Base-by-base conservation (phyloP, 1,140 invertebrate genomes). In the Sitophilus oryzae region DNA sequence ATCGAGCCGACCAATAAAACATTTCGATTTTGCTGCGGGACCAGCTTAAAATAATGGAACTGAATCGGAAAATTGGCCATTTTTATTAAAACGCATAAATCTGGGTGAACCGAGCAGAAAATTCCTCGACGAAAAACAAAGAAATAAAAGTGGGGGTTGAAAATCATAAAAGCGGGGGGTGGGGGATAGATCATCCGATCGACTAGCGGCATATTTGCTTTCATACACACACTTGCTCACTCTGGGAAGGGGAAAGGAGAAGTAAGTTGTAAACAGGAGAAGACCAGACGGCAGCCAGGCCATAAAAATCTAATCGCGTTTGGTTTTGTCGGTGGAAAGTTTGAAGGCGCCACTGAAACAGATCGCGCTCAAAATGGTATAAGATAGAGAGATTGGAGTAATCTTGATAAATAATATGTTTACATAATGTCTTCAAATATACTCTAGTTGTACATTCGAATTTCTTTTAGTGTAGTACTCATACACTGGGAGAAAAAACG, bases 261-360 rank as follows among this genome's bases (percentile, higher is more conserved):
- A n/a, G n/a, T n/a, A 34, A 36, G 37, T 54, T 54, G 52, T 54
- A 54, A 54, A 54, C 44, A 42, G 43, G 40, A 46, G 19, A 38
- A 34, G 43, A 54, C 44, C 52, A 54, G 52, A 54, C 43, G 52
- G 52, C 25, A 30, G 38, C 21, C 20, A 34, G 34, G 43, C 44
- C 43, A 54, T 54, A 54, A 54, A 54, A 54, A 41, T 54, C 52
- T 54, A 54, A 54, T 54, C 44, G 42, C 44, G 47, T 54, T 54
- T 47, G 44, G 25, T 54, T 20, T 20, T 20, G 16, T 37, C 19
- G 34, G n/a, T 20, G 15, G 25, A 34, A 53, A 54, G 23, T 54
- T 54, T 15, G 35, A n/a, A 34, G 52, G 44, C 52, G 52, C 52
- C 52, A 54, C 20, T n/a, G 9, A 21, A 20, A n/a, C n/a, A n/a